Conservation (phyloP, 2,797 vertebrate species). For the Pangasius krempfi region DNA sequence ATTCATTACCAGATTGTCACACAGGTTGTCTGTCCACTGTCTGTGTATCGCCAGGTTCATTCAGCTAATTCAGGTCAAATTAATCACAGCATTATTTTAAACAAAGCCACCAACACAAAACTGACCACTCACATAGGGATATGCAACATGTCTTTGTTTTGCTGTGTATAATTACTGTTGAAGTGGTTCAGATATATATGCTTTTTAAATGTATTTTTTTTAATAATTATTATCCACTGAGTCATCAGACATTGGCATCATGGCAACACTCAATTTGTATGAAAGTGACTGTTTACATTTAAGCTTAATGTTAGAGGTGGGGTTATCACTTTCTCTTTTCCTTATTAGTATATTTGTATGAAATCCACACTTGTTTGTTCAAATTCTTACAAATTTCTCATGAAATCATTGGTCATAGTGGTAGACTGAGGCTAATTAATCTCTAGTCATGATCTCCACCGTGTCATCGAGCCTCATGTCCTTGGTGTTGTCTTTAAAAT, state of each 20-base stretch:
- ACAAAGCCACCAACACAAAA: neutral
- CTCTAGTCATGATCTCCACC: constrained; percentile 70
- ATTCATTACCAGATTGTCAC: constrained; percentile 48
- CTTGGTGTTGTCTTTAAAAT: constrained; percentile 63
- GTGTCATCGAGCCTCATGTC: constrained; percentile 62
- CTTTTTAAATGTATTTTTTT: too few relatives aligned
- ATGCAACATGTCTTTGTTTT: neutral
- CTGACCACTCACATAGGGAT: neutral
- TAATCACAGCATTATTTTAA: neutral
- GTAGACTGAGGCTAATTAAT: neutral
- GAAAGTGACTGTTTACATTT: neutral
- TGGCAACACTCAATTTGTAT: neutral
- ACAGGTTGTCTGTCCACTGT: constrained; percentile 36
- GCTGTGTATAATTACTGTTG: neutral
- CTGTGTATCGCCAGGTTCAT: constrained; percentile 30
- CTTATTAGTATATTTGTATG: neutral
- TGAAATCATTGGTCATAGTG: neutral
- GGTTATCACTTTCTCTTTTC: neutral
- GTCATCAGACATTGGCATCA: too few relatives aligned
- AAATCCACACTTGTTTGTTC: neutral
- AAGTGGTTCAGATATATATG: neutral
- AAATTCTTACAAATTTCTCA: neutral
- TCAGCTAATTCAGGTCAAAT: neutral
- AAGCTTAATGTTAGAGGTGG: neutral
- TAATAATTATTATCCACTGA: neutral